A percentile compares a stretch with the other conserved stretches of the same genome.
Evolutionary conservation across 2,113 vertebrate genomes (phyloP).

Genomic region (Notothenia coriiceps): DNA sequence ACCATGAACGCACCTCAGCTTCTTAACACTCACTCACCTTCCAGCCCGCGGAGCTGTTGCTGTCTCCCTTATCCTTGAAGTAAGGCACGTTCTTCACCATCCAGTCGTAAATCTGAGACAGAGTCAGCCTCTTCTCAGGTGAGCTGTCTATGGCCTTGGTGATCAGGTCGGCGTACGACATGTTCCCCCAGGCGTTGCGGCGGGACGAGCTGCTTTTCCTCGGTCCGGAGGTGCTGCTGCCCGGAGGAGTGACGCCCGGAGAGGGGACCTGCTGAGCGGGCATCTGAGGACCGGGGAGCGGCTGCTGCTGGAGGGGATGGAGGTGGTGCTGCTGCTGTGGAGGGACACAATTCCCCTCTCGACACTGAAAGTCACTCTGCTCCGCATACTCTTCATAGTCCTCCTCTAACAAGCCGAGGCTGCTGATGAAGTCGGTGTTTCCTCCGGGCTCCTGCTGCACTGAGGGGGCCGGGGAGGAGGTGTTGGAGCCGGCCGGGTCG

Average conservation of each 20-base stretch:
- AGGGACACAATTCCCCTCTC: slow-evolving; percentile 73
- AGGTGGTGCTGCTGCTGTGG: slow-evolving; percentile 62
- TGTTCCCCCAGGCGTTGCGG: slow-evolving; percentile 97
- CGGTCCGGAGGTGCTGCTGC: slow-evolving; percentile 75
- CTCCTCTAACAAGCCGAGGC: slow-evolving; percentile 90
- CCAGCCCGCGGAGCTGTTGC: slow-evolving; percentile 96
- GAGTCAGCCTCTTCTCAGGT: slow-evolving; percentile 94
- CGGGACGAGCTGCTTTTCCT: slow-evolving; percentile 96
- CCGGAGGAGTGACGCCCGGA: slow-evolving; percentile 45
- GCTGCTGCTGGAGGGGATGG: slow-evolving; percentile 68
- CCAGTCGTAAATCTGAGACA: slow-evolving; percentile 99
- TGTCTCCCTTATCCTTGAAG: slow-evolving; percentile 98
- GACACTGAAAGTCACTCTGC: slow-evolving; percentile 78
- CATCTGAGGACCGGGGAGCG: slow-evolving; percentile 67
- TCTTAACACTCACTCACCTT: slow-evolving; percentile 86
- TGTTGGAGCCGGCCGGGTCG: slow-evolving; percentile 88
- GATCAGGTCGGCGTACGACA: slow-evolving; percentile 98
- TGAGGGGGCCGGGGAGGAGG: slow-evolving; percentile 89
- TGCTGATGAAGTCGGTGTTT: slow-evolving; percentile 87
- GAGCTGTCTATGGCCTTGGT: slow-evolving; percentile 97
- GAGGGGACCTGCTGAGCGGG: slow-evolving; percentile 81
- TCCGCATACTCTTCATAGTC: slow-evolving; percentile 85
- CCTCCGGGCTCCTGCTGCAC: slow-evolving; percentile 87
- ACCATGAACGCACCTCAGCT: not conserved
- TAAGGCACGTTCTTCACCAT: slow-evolving; percentile 97